Evolutionary conservation across 2,888 invertebrate genomes (phyloP).

Genomic region (Tethea ocularis): DNA sequence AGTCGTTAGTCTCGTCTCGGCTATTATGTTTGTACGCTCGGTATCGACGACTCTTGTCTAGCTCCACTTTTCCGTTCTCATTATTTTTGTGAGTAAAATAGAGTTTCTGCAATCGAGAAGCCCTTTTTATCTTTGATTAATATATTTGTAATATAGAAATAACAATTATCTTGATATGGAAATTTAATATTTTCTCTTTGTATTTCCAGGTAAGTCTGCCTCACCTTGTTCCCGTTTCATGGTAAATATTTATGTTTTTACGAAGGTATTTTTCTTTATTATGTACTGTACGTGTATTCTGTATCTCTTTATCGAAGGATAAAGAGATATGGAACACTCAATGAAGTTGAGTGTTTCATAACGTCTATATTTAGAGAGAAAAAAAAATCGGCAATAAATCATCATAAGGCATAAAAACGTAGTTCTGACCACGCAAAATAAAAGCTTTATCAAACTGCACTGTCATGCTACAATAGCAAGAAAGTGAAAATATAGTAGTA

Average conservation of each 20-base stretch:
- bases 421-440: neutral
- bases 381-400: neutral
- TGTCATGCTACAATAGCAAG: neutral
- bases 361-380: neutral
- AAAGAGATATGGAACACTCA: too few species aligned
- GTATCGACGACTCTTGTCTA: constrained; percentile 53
- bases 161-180: constrained; percentile 13
- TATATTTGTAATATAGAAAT: constrained; percentile 17
- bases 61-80: constrained; percentile 45
- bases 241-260: constrained; percentile 1
- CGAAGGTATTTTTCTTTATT: neutral
- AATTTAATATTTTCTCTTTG: constrained; percentile 24
- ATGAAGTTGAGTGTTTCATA: too few species aligned
- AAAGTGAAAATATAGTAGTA: constrained; percentile 23
- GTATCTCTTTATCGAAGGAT: neutral
- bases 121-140: constrained; percentile 5
- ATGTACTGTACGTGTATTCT: neutral
- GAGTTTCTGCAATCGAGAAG: constrained; percentile 9
- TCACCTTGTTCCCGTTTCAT: neutral
- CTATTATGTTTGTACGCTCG: constrained; percentile 31
- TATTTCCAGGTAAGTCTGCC: constrained; percentile 39
- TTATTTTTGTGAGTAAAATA: constrained; percentile 41
- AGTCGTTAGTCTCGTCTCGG: constrained; percentile 42
- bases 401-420: neutral
- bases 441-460: neutral